Evolutionary conservation across 1,140 invertebrate genomes (phyloP).

Genomic region (Hyposmocoma kahamanoa): DNA sequence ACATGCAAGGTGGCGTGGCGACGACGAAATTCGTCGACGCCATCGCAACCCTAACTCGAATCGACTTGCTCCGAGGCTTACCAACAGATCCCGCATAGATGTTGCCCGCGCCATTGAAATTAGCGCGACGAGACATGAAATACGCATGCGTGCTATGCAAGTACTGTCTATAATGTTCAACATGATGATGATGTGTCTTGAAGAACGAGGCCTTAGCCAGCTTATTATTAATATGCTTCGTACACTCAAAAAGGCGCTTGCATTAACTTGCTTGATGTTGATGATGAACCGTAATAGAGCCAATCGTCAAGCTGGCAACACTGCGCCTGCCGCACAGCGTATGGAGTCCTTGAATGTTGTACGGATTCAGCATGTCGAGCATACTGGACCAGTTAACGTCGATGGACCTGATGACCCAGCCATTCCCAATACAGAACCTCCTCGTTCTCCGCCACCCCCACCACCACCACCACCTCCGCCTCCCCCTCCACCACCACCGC

Average conservation of each 20-base stretch:
- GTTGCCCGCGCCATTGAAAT: conserved; percentile 53
- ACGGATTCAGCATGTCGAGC: conserved; percentile 50
- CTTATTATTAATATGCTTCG: conserved; percentile 65
- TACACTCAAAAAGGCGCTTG: conserved; percentile 62
- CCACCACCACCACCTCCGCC: conserved; percentile 4
- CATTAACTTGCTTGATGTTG: conserved; percentile 63
- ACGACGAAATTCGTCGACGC: conserved; percentile 44
- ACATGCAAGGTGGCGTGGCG: conserved; percentile 43
- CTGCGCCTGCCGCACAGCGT: conserved; percentile 25
- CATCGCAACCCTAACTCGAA: conserved; percentile 33
- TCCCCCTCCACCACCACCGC: conserved; percentile 5
- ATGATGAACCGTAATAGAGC: conserved; percentile 50
- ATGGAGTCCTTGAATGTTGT: conserved; percentile 45
- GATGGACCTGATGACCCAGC: conserved; percentile 44
- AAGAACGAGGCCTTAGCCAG: conserved; percentile 59
- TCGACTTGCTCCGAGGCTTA: conserved; percentile 36
- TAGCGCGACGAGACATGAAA: conserved; percentile 57
- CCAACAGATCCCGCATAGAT: conserved; percentile 40
- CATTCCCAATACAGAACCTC: background rate
- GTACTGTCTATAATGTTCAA: conserved; percentile 69
- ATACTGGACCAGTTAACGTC: conserved; percentile 49
- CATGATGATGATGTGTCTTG: conserved; percentile 70
- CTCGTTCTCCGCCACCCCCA: conserved; percentile 8
- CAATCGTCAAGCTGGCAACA: conserved; percentile 23
- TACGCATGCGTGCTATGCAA: conserved; percentile 66